Conservation (phyloP, 2,888 invertebrate genomes). For the Trimorus sp. region DNA sequence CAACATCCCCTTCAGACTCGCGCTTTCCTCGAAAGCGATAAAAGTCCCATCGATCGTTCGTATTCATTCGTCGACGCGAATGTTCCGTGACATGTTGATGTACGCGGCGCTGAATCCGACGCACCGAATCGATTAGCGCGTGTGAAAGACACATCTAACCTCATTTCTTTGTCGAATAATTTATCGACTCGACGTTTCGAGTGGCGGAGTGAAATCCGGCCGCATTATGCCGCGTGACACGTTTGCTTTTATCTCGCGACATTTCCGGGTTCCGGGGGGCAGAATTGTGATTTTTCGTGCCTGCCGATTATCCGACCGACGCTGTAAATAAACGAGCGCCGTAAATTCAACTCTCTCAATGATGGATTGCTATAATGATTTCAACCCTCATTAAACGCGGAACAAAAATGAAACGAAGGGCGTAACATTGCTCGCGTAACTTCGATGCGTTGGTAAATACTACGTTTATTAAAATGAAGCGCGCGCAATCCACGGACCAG, state of each 20-base stretch:
- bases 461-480: slow-evolving; percentile 28
- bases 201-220: neutral
- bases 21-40: too few relatives aligned
- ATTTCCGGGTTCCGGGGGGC: too few relatives aligned
- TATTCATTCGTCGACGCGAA: slow-evolving; percentile 32
- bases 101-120: slow-evolving; percentile 31
- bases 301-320: too few relatives aligned
- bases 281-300: too few relatives aligned
- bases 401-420: neutral
- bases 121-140: slow-evolving; percentile 41
- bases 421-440: neutral
- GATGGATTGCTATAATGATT: slow-evolving; percentile 3
- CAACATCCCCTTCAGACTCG: too few relatives aligned
- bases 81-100: slow-evolving; percentile 26
- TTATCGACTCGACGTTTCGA: slow-evolving; percentile 17
- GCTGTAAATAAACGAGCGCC: too few relatives aligned
- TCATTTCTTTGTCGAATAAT: slow-evolving; percentile 29
- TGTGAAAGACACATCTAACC: slow-evolving; percentile 29
- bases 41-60: slow-evolving; percentile 26
- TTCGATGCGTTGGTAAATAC: neutral
- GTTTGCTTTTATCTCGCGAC: too few relatives aligned
- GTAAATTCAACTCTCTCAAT: neutral
- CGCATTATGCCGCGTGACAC: too few relatives aligned
- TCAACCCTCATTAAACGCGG: neutral
- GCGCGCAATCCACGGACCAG: neutral